Conservation (phyloP, 2,888 invertebrate species). For the Phrixothrix hirtus region DNA sequence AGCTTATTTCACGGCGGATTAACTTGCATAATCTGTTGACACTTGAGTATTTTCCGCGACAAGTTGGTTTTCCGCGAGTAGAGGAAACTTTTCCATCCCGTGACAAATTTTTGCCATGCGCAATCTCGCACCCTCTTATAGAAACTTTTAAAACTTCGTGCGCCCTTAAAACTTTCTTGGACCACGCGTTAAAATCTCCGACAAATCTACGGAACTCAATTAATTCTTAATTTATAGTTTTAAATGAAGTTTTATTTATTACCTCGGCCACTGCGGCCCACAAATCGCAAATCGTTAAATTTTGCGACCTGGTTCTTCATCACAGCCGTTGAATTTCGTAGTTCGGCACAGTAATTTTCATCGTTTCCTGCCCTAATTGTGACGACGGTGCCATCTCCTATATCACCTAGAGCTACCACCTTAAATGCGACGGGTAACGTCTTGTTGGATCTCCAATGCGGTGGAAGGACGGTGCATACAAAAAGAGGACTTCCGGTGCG, state of each 20-base stretch:
- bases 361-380: conserved; percentile 95
- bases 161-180: conserved; percentile 37
- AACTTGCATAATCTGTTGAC: conserved; percentile 55
- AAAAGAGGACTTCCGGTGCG: conserved; percentile 95
- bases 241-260: conserved; percentile 56
- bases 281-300: conserved; percentile 96
- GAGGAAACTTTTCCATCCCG: conserved; percentile 24
- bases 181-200: conserved; percentile 38
- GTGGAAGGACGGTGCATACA: conserved; percentile 88
- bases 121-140: conserved; percentile 23
- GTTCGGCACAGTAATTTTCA: conserved; percentile 93
- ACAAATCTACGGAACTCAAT: not conserved
- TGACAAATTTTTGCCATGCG: conserved; percentile 38
- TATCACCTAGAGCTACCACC: conserved; percentile 89
- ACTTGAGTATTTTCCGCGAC: conserved; percentile 44
- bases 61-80: conserved; percentile 30
- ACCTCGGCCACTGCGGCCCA: conserved; percentile 97
- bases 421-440: conserved; percentile 95
- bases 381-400: conserved; percentile 92
- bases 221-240: conserved; percentile 5
- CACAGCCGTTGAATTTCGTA: conserved; percentile 89
- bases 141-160: conserved; percentile 28
- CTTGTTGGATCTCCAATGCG: conserved; percentile 97
- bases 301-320: conserved; percentile 98
- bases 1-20: conserved; percentile 53